A percentile compares a stretch with the other conserved stretches of the same genome.
Evolutionary conservation across 2,888 invertebrate species (phyloP).

Genomic region (Azorinus chamasolen): DNA sequence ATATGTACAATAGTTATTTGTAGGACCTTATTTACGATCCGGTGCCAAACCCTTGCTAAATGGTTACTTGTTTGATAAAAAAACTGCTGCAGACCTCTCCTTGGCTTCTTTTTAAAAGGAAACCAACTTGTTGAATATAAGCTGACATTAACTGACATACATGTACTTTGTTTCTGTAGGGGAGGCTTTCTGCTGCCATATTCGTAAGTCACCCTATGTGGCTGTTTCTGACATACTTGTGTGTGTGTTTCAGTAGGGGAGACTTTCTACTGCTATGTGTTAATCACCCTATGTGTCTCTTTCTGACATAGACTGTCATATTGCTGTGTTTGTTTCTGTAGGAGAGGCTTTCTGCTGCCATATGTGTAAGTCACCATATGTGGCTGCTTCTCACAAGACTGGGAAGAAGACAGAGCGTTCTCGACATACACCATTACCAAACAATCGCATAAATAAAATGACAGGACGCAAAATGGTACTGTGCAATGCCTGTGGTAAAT

Average conservation of each 20-base stretch:
- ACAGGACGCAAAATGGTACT: conserved; percentile 69
- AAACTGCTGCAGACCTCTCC: too few species aligned
- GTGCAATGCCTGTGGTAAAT: conserved; percentile 80
- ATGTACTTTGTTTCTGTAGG: conserved; percentile 64
- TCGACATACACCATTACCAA: conserved; percentile 72
- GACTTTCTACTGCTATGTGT: too few species aligned
- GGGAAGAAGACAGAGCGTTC: conserved; percentile 64
- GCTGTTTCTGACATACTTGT: conserved; percentile 50
- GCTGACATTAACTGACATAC: too few species aligned
- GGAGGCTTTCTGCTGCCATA: conserved; percentile 74
- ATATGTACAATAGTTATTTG: too few species aligned
- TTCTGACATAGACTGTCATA: too few species aligned
- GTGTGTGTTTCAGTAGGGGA: too few species aligned
- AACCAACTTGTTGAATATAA: too few species aligned
- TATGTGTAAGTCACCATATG: conserved; percentile 78
- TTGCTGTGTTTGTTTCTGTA: conserved; percentile 49
- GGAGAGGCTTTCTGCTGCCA: conserved; percentile 77
- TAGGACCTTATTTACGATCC: too few species aligned
- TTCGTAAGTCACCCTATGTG: conserved; percentile 78
- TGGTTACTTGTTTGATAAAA: too few species aligned
- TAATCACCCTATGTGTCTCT: too few species aligned
- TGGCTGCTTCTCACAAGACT: conserved; percentile 57
- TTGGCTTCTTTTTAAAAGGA: too few species aligned
- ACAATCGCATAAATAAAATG: conserved; percentile 62
- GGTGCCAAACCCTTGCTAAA: too few species aligned